Conservation (phyloP, 2,113 vertebrate species). For the Ailurus styani region DNA sequence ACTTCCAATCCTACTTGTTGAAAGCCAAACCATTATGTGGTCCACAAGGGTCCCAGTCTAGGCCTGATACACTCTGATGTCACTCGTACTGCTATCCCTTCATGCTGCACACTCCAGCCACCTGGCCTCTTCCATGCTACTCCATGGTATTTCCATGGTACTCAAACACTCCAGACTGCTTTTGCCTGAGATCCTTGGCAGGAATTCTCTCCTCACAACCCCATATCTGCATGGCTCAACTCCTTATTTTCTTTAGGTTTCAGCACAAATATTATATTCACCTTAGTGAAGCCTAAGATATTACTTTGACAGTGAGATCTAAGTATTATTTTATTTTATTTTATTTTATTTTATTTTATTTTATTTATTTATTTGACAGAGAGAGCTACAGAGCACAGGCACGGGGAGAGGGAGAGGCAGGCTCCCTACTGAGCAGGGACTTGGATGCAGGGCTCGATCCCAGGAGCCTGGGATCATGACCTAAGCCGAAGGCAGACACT, state of each 20-base stretch:
- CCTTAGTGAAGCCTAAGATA: not conserved
- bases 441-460: too few relatives aligned
- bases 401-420: not conserved
- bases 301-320: not conserved
- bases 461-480: not conserved
- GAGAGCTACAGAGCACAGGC: not conserved
- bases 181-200: not conserved
- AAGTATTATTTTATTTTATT: not conserved
- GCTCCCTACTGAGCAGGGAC: not conserved
- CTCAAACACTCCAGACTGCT: not conserved
- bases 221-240: not conserved
- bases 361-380: not conserved
- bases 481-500: not conserved
- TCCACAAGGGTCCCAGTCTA: too few relatives aligned
- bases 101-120: not conserved
- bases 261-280: not conserved
- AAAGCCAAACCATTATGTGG: not conserved
- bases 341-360: not conserved
- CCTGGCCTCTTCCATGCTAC: not conserved
- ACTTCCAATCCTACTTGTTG: not conserved
- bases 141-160: too few relatives aligned
- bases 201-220: not conserved
- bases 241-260: not conserved
- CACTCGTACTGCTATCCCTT: not conserved
- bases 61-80: not conserved